Evolutionary conservation across 2,888 invertebrate species (phyloP), one percentile per base, ranked within the genome.

Genomic region (Elysia crispata): DNA sequence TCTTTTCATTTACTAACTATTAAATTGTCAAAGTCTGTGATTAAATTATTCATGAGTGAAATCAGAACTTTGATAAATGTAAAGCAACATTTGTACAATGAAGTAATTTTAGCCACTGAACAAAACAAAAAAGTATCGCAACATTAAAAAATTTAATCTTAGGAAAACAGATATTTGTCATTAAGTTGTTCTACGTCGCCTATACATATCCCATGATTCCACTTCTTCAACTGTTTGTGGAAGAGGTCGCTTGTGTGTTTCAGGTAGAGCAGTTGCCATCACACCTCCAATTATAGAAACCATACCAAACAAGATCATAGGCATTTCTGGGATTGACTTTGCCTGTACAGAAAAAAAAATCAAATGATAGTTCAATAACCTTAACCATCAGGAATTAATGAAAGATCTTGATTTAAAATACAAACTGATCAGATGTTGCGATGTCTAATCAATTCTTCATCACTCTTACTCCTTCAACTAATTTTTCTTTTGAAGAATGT

Each of bases 231-330:
- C 69, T 1, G 85, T 87, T 72, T 87, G 86, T 11, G 89, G 89
- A n/a, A 89, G 80, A 28, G 87, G 86, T 3, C 83, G 82, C 23
- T 82, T 76, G 60, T 88, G 87, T 0, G 89, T 89, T 76, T 89
- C 89, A 13, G 89, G 89, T 57, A 89, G 81, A 31, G 85, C 79
- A 31, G 86, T 49, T 0, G 85, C 83, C 20, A 87, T 70, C 6
- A 86, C 64, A 13, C 86, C 87, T 31, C 86, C 88, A 49, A 87
- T 76, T 6, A 88, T 54, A 0, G 87, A 86, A 75, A 88, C 67
- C 57, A 85, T 84, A 31, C 88, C 88, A 85, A 89, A 88, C 74
- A 89, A 54, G 0, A 86, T 85, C 72, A 87, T 76, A 1, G 88
- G 88, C 50, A 88, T 76, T 64, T 85, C 82, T 41, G 83, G 83